Conservation (phyloP, 2,797 vertebrate species). For the Pterois miles region DNA sequence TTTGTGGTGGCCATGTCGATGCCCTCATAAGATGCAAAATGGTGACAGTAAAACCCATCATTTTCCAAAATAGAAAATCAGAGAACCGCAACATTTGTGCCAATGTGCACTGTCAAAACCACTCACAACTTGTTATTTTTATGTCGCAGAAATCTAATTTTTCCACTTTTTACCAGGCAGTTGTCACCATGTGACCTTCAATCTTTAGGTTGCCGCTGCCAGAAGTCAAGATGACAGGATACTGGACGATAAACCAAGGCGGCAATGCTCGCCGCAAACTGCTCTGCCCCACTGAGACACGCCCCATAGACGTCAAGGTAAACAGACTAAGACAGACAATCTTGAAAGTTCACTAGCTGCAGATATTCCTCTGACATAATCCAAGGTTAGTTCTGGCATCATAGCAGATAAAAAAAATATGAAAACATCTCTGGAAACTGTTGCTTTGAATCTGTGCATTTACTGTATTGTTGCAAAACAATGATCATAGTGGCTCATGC, state of each 20-base stretch:
- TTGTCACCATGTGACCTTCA: slow-evolving; percentile 45
- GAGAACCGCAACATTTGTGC: neutral
- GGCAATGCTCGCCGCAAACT: slow-evolving; percentile 85
- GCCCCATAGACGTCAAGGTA: slow-evolving; percentile 90
- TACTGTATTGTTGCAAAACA: neutral
- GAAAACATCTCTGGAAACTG: neutral
- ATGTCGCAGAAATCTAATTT: neutral
- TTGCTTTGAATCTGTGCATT: neutral
- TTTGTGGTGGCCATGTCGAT: neutral
- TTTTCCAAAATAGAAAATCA: neutral
- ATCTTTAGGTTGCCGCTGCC: slow-evolving; percentile 90
- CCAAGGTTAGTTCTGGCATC: neutral
- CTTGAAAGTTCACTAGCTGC: neutral
- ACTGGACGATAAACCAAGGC: slow-evolving; percentile 89
- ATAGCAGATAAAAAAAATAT: too few species aligned
- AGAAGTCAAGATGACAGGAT: slow-evolving; percentile 88
- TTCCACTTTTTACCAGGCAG: neutral
- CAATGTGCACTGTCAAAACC: accelerated
- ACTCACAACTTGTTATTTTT: neutral
- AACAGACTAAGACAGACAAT: neutral
- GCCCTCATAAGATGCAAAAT: neutral
- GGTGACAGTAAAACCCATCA: neutral
- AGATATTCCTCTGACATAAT: neutral
- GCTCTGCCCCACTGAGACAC: slow-evolving; percentile 90
- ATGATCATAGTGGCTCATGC: neutral